Base-by-base conservation (phyloP, 1,140 invertebrate genomes). In the Hirudo medicinalis region DNA sequence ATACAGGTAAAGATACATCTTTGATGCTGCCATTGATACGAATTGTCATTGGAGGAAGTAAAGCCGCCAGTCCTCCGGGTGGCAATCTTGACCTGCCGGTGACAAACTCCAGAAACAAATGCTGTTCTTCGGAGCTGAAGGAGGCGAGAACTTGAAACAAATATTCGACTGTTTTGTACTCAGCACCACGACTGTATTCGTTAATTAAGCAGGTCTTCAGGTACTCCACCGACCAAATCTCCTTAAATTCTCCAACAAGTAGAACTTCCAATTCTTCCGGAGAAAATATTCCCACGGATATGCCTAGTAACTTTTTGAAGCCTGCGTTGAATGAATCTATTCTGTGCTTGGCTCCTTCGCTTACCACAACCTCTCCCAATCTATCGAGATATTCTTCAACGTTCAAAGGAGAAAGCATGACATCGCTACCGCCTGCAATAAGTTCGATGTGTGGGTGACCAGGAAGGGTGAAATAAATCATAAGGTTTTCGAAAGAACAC, bases 41-140 rank as follows among this genome's bases (percentile, higher is more conserved):
- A 49, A 49, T 9, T 17, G 43, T 17, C 11, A 49, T 15, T 17
- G 43, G 11, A 13, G 43, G 43, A 49, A 17, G 11, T 49, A 49
- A 49, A 13, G 43, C 9, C 9, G 43, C 1, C 5, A 49, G 15
- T 49, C 92, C 95, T 86, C 96, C 96, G 77, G 97, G 93, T 76
- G 96, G 96, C 75, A 99, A 85, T 69, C 94, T 86, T 0, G 96
- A 96, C 76, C 93, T 97, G 73, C 96, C 96, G 67, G 96, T 99
- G 54, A 98, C 90, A 84, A 99, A 99, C 84, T 97, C 94, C 70
- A 99, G 83, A 84, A 99, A 99, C 73, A 90, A 87, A 72, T 95
- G 86, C 80, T 97, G 94, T 80, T 99, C 91, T 76, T 94, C 88
- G 71, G 87, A 85, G 78, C 87, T 88, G 79, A 95, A 99, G 2